Evolutionary conservation across 2,888 invertebrate species (phyloP).

Genomic region (Aquatica leii): DNA sequence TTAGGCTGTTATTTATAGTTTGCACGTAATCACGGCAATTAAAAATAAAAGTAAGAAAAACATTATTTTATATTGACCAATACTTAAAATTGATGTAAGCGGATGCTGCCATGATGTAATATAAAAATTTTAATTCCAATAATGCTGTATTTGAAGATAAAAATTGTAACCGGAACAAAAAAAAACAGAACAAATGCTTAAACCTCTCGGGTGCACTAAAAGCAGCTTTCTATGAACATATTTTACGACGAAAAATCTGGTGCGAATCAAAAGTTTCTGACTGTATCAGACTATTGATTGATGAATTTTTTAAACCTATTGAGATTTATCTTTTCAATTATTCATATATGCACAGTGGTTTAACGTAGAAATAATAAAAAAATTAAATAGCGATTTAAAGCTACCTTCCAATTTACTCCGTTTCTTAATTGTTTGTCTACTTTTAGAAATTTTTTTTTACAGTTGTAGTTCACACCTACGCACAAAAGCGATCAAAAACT

Average conservation of each 20-base stretch:
- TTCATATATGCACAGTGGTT: conserved; percentile 12
- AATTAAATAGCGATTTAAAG: conserved; percentile 13
- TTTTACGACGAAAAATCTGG: conserved; percentile 27
- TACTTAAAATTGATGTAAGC: too few species aligned
- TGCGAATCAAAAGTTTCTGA: conserved; percentile 28
- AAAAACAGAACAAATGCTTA: too few species aligned
- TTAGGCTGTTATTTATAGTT: too few species aligned
- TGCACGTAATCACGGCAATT: too few species aligned
- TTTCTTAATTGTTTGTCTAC: conserved; percentile 13
- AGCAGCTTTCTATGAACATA: conserved; percentile 26
- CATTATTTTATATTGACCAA: too few species aligned
- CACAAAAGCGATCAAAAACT: neutral
- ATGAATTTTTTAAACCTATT: conserved; percentile 27
- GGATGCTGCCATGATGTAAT: too few species aligned
- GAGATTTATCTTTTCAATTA: conserved; percentile 28
- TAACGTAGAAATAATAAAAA: conserved; percentile 11
- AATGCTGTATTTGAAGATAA: conserved; percentile 5
- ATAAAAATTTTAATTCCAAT: too few species aligned
- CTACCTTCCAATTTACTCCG: neutral
- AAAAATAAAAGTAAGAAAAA: too few species aligned
- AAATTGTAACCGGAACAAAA: conserved; percentile 20
- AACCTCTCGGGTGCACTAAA: conserved; percentile 42
- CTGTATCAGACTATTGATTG: conserved; percentile 23
- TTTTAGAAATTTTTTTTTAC: neutral
- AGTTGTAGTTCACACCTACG: neutral